Evolutionary conservation across 2,113 vertebrate species (phyloP), one percentile per base, ranked within the genome.

Genomic region (Psittacula cyanocephala): DNA sequence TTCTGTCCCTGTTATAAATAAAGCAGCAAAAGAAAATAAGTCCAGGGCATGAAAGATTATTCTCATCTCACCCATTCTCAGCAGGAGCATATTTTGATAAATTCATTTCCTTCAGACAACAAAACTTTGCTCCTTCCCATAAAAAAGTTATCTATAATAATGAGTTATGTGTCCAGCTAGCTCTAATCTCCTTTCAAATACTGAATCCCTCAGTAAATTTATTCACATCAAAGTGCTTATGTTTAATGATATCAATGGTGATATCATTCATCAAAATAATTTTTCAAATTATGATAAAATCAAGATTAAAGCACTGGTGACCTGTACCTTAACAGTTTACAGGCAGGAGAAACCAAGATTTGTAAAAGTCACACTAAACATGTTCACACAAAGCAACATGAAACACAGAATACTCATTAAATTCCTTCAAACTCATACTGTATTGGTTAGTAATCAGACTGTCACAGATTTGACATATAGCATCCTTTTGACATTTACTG

Each of bases 381-480:
- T 0, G 1, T 59, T 65, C 39, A 83, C 57, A 70, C 31, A 82
- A 76, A 95, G 47, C 37, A 77, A 80, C 52, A 53, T 3, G 53
- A 43, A 65, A 89, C 37, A 63, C 11, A 41, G 29, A 85, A 72
- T 49, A 23, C 49, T 70, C 24, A 81, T 80, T 90, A 83, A 86
- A 86, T 52, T 70, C 31, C 19, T 49, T 43, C 80, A 59, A 63
- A 65, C 17, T 83, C 63, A 63, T 20, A 8, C 44, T 46, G 11
- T 65, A 88, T 90, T 74, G 88, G 88, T 92, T 88, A 90, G 29
- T 57, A 65, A 78, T 81, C 49, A 94, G 44, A 19, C 41, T 94
- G 68, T 80, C 91, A 93, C 33, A 15, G 49, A 62, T 57, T 25
- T 82, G 76, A 76, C 71, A 47, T 29, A 33, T 1, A 17, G 7